Evolutionary conservation across 1,140 invertebrate genomes (phyloP).

Genomic region (Drosophila repleta): DNA sequence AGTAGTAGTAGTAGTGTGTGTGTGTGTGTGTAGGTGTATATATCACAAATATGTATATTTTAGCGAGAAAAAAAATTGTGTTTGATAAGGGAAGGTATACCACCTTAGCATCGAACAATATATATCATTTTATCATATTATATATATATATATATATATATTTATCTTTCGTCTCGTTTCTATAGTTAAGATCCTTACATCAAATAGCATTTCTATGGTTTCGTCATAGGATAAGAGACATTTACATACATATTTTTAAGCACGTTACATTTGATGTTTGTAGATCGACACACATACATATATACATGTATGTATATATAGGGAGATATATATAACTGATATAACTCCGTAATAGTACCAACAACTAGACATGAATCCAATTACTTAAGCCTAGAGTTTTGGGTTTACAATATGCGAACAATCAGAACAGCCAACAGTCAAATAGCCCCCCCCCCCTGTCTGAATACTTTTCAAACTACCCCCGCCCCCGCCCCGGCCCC

Average conservation of each 20-base stretch:
- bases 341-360: slow-evolving; percentile 14
- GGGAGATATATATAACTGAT: too few relatives aligned
- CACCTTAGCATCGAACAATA: neutral
- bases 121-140: neutral
- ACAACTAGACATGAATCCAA: slow-evolving; percentile 27
- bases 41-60: slow-evolving; percentile 70
- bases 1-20: too few relatives aligned
- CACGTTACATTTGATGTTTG: slow-evolving; percentile 8
- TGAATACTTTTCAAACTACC: too few relatives aligned
- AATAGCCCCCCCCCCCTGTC: neutral
- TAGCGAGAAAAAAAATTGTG: neutral
- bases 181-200: slow-evolving; percentile 30
- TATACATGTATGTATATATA: too few relatives aligned
- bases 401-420: neutral
- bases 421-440: slow-evolving; percentile 7
- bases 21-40: slow-evolving; percentile 60
- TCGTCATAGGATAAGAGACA: slow-evolving; percentile 28
- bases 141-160: neutral
- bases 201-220: slow-evolving; percentile 12
- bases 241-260: slow-evolving; percentile 28
- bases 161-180: neutral
- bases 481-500: neutral
- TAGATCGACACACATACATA: too few relatives aligned
- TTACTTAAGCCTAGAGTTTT: slow-evolving; percentile 16
- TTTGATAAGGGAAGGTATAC: neutral